Percentiles rank a stretch among this genome's conserved stretches.
These are phyloP conservation scores for Laothoe populi DNA, from an alignment of 2,888 invertebrate species.

Conservation along the genomic window DNA sequence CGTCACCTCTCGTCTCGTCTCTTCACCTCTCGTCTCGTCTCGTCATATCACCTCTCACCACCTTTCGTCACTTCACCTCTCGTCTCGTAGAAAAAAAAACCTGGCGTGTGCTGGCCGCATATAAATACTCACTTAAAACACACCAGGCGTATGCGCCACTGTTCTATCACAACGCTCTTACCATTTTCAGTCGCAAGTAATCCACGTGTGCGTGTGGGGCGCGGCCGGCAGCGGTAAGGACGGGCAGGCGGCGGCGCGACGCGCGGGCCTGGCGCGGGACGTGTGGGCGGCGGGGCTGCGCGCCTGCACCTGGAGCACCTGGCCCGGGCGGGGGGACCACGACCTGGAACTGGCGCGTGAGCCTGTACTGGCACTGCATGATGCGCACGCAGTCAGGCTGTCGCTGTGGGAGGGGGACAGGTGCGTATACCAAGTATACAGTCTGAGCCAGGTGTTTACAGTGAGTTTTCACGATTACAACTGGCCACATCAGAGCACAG, in stretches of 20 bases:
- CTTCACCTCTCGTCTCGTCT: too few relatives aligned
- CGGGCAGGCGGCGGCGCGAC: conserved; percentile 49
- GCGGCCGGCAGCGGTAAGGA: conserved; percentile 55
- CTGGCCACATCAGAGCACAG: too few relatives aligned
- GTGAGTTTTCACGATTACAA: too few relatives aligned
- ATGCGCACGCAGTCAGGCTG: conserved; percentile 6
- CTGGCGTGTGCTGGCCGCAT: too few relatives aligned
- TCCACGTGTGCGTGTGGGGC: conserved; percentile 66
- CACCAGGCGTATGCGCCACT: too few relatives aligned
- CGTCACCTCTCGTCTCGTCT: too few relatives aligned
- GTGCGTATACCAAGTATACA: neutral
- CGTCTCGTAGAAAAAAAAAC: too few relatives aligned
- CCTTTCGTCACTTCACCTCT: too few relatives aligned
- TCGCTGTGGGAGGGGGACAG: conserved; percentile 23
- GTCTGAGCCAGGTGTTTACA: too few relatives aligned
- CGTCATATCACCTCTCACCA: too few relatives aligned
- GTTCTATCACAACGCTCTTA: too few relatives aligned
- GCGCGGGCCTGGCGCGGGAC: conserved; percentile 64
- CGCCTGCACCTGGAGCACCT: conserved; percentile 57
- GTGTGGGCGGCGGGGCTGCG: conserved; percentile 88
- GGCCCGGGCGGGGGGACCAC: conserved; percentile 53
- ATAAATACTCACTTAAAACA: too few relatives aligned
- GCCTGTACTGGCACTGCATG: conserved; percentile 11
- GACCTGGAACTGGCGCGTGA: conserved; percentile 4
- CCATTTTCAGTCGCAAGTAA: conserved; percentile 53